Evolutionary conservation across 2,113 vertebrate species (phyloP), one percentile per base, ranked within the genome.

Genomic region (Thymallus thymallus): DNA sequence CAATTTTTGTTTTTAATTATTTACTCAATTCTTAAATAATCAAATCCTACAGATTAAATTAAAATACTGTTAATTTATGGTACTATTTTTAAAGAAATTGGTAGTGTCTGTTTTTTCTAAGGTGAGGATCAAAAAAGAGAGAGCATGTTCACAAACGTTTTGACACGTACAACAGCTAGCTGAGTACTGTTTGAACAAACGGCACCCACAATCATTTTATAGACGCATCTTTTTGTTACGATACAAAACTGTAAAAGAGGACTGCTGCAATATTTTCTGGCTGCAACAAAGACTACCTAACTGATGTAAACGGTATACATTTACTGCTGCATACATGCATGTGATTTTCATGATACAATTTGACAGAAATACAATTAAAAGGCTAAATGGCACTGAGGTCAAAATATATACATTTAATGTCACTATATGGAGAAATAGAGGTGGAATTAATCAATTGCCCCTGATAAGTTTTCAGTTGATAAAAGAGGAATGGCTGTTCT

Each of bases 11-110:
- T 92, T 96, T 95, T 94, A 66, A 94, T 93, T 90, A 89, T 89
- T 94, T 94, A 83, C 92, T 93, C 83, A 94, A 95, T 94, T 93
- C 92, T 41, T 94, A 93, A 95, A 95, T 95, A 95, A 96, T 98
- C 93, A 92, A 91, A 89, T 94, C 85, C 91, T 92, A 92, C 92
- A 89, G 94, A 41, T 41, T 7, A 89, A 94, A 93, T 93, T 90
- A 90, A 94, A 93, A 93, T 90, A 87, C 90, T 93, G 30, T 93
- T 90, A 94, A 93, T 92, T 91, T 94, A 94, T 91, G 95, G 96
- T 98, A 98, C 97, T 94, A 65, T 93, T 29, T 79, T 74, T 7
- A 72, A 56, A 78, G 69, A 55, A 26, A 72, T 23, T 68, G 20
- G 41, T 68, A 45, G 66, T 46, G 6, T 22, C 16, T 41, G 69